These are phyloP conservation scores for Cerastoderma edule DNA, from an alignment of 2,888 invertebrate genomes.

Conservation along the genomic window DNA sequence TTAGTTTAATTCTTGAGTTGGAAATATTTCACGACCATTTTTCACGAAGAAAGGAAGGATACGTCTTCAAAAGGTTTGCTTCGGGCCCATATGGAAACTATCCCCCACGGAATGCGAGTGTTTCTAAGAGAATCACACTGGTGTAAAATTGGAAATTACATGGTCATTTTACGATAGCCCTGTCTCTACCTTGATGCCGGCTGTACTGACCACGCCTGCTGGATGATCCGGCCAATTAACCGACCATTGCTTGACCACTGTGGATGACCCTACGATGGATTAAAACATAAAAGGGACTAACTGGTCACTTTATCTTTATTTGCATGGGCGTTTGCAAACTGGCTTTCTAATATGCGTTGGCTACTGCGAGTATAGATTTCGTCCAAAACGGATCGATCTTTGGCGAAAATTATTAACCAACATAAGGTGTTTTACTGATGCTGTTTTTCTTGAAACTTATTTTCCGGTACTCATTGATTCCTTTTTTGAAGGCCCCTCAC, in stretches of 20 bases:
- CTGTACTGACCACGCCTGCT: constrained; percentile 11
- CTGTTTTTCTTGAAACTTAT: no score
- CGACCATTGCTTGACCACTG: constrained; percentile 13
- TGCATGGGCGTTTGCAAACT: no score
- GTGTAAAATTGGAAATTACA: constrained; percentile 60
- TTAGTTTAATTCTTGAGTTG: no score
- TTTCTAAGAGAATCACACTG: constrained; percentile 15
- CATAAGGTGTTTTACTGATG: no score
- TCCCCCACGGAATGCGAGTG: constrained; percentile 6
- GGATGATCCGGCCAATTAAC: constrained; percentile 38
- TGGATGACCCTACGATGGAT: constrained; percentile 22
- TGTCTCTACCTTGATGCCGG: constrained; percentile 18
- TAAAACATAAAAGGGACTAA: constrained; percentile 22
- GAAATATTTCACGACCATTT: no score
- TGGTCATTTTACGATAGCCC: constrained; percentile 31
- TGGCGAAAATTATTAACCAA: no score
- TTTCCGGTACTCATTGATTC: no score
- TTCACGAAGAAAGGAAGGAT: no score
- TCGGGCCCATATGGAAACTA: constrained; percentile 19
- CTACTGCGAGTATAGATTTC: no score
- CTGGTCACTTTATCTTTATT: constrained; percentile 10
- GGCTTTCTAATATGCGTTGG: no score
- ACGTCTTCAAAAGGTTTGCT: constrained; percentile 19
- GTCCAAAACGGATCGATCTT: no score
- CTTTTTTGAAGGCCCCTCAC: no score